Base-by-base conservation (phyloP, 1,140 invertebrate species). In the Harpegnathos saltator region DNA sequence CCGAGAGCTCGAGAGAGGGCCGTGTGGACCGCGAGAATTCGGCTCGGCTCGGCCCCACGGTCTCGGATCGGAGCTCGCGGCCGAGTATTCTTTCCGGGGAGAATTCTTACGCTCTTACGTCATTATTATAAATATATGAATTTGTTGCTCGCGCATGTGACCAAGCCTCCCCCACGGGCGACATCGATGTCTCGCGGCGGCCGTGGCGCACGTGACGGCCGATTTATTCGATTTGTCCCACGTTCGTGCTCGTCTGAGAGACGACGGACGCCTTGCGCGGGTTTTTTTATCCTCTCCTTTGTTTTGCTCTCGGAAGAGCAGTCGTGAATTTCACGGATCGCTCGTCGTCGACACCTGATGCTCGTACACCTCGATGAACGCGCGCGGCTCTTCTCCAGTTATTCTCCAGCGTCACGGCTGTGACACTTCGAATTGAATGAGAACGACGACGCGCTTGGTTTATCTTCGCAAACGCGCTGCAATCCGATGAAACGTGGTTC, bases 101-200 rank as follows among this genome's bases (percentile, higher is more conserved):
- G 7, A 9, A 44, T 44, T 44, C 38, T 44, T 9, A 9, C 38
- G 38, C 38, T 44, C 15, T 26, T 11, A 12, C 17, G 11, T 24
- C 7, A n/a, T 65, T 68, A 38, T 68, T 61, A 24, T 38, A 54
- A 63, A 44, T 44, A 48, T 54, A 54, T 63, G n/a, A n/a, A 48
- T 1, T 5, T 38, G 33, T 33, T 44, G 11, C 11, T 44, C n/a
- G 59, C 22, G 3, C 15, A 17, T 29, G 7, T 33, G 1, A 33
- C 33, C n/a, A 3, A 15, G 7, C 11, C 26, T 56, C 14, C 0
- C 19, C 4, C 9, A 0, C 24, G 0, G 19, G 33, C 33, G 33
- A 7, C 48, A 11, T 33, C 17, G 14, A 17, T 22, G n/a, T 59
- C 48, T 26, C 44, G 12, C 1, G 15, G 14, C 12, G 26, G 17